These are phyloP conservation scores for Solea solea DNA, from an alignment of 2,113 vertebrate genomes.

Conservation along the genomic window DNA sequence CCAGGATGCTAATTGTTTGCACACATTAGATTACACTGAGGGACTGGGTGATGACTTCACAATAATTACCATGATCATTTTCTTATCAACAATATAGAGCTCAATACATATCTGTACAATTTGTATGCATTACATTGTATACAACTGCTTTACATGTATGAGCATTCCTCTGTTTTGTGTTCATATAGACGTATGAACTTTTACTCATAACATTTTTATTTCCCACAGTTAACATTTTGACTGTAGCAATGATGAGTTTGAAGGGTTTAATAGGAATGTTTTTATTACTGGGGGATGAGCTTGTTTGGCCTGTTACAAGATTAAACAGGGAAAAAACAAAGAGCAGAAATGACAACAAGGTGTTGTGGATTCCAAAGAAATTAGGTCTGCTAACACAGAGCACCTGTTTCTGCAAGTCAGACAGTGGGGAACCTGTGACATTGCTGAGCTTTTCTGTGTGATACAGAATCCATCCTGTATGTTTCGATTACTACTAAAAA, in stretches of 20 bases:
- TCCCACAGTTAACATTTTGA: background rate
- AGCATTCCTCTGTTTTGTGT: too few species aligned
- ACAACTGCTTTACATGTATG: background rate
- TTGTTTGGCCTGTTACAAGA: background rate
- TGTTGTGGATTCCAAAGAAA: background rate
- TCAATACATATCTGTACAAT: too few species aligned
- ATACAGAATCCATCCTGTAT: background rate
- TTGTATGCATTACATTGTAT: too few species aligned
- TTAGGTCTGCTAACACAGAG: background rate
- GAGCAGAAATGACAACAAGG: background rate
- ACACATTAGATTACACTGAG: conserved; percentile 6
- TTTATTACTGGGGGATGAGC: background rate
- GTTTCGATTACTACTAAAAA: background rate
- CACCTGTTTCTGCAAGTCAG: background rate
- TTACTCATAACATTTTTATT: background rate
- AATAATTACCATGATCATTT: too few species aligned
- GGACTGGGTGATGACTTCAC: background rate
- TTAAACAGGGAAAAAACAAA: background rate
- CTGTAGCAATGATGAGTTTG: background rate
- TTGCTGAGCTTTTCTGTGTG: background rate
- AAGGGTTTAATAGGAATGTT: background rate
- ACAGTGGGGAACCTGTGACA: background rate
- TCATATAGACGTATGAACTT: too few species aligned
- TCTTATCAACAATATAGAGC: too few species aligned
- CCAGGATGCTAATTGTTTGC: conserved; percentile 18